These are phyloP conservation scores for Papilio xuthus DNA, from an alignment of 1,140 invertebrate genomes.

Conservation along the genomic window DNA sequence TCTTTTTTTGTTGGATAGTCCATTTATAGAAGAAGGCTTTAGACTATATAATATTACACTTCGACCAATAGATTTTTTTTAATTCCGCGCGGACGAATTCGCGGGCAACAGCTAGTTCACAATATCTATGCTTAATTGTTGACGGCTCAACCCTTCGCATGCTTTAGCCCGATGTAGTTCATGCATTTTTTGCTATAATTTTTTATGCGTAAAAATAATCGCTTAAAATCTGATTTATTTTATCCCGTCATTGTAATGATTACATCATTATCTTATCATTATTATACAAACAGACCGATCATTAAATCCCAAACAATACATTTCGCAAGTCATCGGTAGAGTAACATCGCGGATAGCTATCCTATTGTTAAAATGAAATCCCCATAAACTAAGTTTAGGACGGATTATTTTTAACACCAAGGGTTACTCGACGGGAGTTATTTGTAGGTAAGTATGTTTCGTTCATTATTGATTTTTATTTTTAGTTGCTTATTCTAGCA, in stretches of 20 bases:
- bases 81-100: no score
- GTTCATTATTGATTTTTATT: background rate
- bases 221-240: conserved; percentile 3
- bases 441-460: background rate
- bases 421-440: conserved; percentile 9
- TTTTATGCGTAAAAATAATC: conserved; percentile 4
- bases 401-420: conserved; percentile 29
- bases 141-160: background rate
- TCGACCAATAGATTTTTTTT: no score
- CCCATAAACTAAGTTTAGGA: conserved; percentile 31
- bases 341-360: background rate
- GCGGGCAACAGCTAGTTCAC: no score
- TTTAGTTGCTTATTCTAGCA: background rate
- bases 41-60: no score
- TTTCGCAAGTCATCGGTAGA: conserved; percentile 26
- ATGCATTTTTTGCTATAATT: background rate
- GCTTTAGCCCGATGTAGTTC: background rate
- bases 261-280: conserved; percentile 25
- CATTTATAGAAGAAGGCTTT: no score
- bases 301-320: conserved; percentile 18
- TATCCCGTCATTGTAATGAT: conserved; percentile 15
- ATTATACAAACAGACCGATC: background rate
- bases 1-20: no score
- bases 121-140: no score
- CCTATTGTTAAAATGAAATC: conserved; percentile 24